These are phyloP conservation scores for Catajapyx aquilonaris DNA, from an alignment of 1,140 invertebrate genomes.

Conservation along the genomic window DNA sequence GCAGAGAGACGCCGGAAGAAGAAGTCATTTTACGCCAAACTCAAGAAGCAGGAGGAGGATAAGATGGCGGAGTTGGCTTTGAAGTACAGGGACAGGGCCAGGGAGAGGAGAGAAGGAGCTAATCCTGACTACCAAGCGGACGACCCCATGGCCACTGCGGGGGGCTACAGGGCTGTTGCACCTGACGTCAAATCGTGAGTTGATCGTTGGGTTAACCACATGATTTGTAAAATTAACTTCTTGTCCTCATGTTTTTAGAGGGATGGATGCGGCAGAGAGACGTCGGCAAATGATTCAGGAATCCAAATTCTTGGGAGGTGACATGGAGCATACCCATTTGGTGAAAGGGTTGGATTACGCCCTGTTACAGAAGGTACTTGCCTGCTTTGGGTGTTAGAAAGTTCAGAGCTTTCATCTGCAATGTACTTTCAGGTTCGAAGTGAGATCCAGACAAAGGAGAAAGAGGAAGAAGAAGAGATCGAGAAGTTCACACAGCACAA, in stretches of 20 bases:
- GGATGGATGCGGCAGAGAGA: constrained; percentile 80
- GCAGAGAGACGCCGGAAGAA: constrained; percentile 55
- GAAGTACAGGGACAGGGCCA: constrained; percentile 83
- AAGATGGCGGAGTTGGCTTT: constrained; percentile 86
- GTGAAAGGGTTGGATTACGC: constrained; percentile 99
- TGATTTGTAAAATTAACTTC: constrained; percentile 1
- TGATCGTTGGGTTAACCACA: constrained; percentile 10
- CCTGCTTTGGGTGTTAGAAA: constrained; percentile 4
- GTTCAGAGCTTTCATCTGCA: neutral
- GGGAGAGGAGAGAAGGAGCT: constrained; percentile 74
- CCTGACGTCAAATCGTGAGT: constrained; percentile 77
- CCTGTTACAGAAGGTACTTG: constrained; percentile 78
- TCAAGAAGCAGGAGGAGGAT: constrained; percentile 90
- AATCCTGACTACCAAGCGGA: constrained; percentile 58
- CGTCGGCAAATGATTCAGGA: constrained; percentile 92
- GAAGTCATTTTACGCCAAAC: constrained; percentile 73
- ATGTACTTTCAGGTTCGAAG: constrained; percentile 27
- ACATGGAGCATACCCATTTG: constrained; percentile 99
- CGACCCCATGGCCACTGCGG: constrained; percentile 67
- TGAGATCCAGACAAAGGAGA: constrained; percentile 57
- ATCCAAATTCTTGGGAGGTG: constrained; percentile 98
- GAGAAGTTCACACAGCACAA: constrained; percentile 37
- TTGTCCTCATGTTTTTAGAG: constrained; percentile 6
- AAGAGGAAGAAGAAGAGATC: constrained; percentile 66
- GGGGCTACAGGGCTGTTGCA: constrained; percentile 83